Percentiles rank a stretch among this genome's conserved stretches.
Evolutionary conservation across 1,140 invertebrate species (phyloP).

Genomic region (Drosophila neocordata): DNA sequence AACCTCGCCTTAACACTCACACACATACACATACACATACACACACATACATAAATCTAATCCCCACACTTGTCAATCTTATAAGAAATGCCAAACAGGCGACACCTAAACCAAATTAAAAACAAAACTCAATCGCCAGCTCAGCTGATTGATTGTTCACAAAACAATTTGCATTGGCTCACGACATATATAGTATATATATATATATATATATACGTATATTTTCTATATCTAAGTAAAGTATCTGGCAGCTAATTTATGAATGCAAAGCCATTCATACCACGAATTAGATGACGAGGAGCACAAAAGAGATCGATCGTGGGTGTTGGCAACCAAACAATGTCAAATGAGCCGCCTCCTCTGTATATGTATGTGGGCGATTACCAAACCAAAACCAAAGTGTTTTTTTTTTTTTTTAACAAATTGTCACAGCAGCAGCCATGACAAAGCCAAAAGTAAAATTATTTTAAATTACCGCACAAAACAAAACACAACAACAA

Average conservation of each 20-base stretch:
- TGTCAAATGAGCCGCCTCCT: constrained; percentile 45
- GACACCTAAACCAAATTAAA: constrained; percentile 75
- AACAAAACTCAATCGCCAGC: constrained; percentile 42
- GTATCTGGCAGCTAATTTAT: constrained; percentile 66
- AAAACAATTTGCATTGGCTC: constrained; percentile 71
- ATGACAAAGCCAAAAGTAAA: constrained; percentile 46
- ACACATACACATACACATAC: constrained; percentile 26
- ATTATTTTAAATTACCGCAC: constrained; percentile 17
- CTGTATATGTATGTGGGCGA: not conserved
- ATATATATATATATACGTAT: not conserved
- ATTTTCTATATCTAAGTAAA: constrained; percentile 44
- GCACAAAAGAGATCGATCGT: constrained; percentile 29
- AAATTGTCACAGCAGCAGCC: constrained; percentile 28
- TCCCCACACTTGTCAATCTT: constrained; percentile 67
- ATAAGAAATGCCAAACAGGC: constrained; percentile 67
- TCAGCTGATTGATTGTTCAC: constrained; percentile 71
- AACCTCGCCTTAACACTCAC: constrained; percentile 52
- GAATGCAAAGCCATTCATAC: constrained; percentile 76
- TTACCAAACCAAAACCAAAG: not conserved
- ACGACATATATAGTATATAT: constrained; percentile 44
- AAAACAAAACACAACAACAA: no score
- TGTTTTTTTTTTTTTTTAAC: no score
- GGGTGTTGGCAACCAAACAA: constrained; percentile 58
- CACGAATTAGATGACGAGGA: constrained; percentile 68
- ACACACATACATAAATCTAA: constrained; percentile 33